These are phyloP conservation scores for Salvelinus namaycush DNA, from an alignment of 2,113 vertebrate species.

Conservation along the genomic window DNA sequence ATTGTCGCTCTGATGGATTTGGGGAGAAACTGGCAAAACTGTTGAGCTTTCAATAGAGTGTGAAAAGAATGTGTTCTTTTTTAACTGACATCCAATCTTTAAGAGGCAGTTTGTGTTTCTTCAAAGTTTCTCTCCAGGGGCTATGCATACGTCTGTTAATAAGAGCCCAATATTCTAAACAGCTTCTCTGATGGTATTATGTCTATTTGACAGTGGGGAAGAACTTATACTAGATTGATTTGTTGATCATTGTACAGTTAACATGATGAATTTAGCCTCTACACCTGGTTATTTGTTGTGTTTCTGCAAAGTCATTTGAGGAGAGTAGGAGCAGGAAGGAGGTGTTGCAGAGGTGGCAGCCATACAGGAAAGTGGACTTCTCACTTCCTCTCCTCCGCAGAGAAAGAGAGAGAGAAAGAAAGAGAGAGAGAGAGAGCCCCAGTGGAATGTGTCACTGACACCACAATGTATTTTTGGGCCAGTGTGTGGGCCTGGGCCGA, in stretches of 20 bases:
- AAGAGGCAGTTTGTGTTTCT: background rate
- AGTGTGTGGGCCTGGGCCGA: conserved; percentile 45
- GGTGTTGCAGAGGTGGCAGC: conserved; percentile 52
- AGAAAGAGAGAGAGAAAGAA: conserved; percentile 11
- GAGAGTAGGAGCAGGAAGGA: conserved; percentile 20
- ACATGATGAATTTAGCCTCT: background rate
- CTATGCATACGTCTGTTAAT: background rate
- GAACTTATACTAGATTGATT: conserved; percentile 35
- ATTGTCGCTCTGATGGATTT: conserved; percentile 32
- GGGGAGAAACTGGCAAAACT: conserved; percentile 24
- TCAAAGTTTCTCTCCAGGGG: background rate
- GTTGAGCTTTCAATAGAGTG: conserved; percentile 5
- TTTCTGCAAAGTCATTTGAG: conserved; percentile 20
- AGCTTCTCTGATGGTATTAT: conserved; percentile 33
- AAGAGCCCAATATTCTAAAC: conserved; percentile 9
- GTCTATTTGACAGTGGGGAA: no score
- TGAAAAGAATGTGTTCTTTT: background rate
- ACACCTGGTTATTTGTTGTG: conserved; percentile 25
- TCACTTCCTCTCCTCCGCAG: conserved; percentile 48
- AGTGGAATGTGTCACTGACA: conserved; percentile 51
- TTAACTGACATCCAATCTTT: background rate
- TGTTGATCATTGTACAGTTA: conserved; percentile 16
- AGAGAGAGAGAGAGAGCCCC: conserved; percentile 43
- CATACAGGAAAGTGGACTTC: conserved; percentile 10
- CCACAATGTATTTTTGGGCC: conserved; percentile 54